These are phyloP conservation scores for Eleutherodactylus coqui DNA, from an alignment of 2,797 vertebrate species.

Conservation along the genomic window DNA sequence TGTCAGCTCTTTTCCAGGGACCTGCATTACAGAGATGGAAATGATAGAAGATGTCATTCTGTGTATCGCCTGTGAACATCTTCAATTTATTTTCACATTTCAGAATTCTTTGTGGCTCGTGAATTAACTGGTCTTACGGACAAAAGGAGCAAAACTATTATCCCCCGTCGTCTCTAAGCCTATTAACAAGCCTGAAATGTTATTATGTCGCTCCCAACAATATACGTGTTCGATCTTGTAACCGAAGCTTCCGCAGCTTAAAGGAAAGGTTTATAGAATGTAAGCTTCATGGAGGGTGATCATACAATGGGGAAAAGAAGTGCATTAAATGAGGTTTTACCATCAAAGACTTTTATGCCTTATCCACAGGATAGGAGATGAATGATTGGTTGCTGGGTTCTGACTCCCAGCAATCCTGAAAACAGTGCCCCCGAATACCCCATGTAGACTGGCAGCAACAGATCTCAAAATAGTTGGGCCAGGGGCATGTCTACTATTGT, in stretches of 20 bases:
- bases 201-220: conserved; percentile 22
- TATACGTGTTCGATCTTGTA: background rate
- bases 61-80: conserved; percentile 26
- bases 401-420: too few relatives aligned
- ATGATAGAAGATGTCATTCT: conserved; percentile 32
- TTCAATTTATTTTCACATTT: conserved; percentile 58
- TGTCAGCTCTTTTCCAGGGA: conserved; percentile 29
- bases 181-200: conserved; percentile 27
- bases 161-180: background rate
- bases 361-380: too few relatives aligned
- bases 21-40: background rate
- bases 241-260: background rate
- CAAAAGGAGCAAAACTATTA: conserved; percentile 29
- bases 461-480: too few relatives aligned
- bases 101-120: background rate
- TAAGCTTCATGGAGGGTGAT: background rate
- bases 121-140: conserved; percentile 30
- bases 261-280: background rate
- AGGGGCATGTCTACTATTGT: too few relatives aligned
- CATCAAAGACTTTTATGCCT: too few relatives aligned
- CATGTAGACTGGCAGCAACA: too few relatives aligned
- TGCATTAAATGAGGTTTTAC: too few relatives aligned
- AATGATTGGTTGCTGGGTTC: too few relatives aligned
- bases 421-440: too few relatives aligned
- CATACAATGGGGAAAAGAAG: background rate